Evolutionary conservation across 2,888 invertebrate genomes (phyloP).

Genomic region (Lasioglossum marginatum): DNA sequence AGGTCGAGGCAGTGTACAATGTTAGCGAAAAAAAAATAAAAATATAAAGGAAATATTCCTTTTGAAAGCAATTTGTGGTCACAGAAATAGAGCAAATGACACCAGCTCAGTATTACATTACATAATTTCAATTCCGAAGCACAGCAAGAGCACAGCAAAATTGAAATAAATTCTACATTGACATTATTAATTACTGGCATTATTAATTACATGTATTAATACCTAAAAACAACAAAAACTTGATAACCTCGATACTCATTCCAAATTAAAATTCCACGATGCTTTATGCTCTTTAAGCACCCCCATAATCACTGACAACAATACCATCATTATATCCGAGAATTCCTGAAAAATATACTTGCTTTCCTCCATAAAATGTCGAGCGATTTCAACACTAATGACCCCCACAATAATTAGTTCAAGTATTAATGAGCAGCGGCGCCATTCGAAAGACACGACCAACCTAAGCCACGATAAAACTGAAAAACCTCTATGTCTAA

Average conservation of each 20-base stretch:
- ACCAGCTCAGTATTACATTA: background rate
- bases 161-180: too few species aligned
- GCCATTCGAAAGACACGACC: background rate
- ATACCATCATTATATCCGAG: background rate
- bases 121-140: background rate
- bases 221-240: background rate
- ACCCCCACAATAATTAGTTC: background rate
- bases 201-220: background rate
- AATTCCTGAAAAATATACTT: background rate
- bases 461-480: background rate
- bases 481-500: constrained; percentile 6
- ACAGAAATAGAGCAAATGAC: background rate
- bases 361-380: background rate
- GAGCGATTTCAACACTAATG: background rate
- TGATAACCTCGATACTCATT: background rate
- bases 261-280: background rate
- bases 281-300: background rate
- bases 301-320: background rate
- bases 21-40: background rate
- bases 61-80: background rate
- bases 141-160: too few species aligned
- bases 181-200: background rate
- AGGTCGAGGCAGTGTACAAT: background rate
- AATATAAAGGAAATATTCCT: background rate
- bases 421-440: background rate